A percentile compares a stretch with the other conserved stretches of the same genome.
Evolutionary conservation across 1,140 invertebrate species (phyloP).

Genomic region (Stratiolaelaps scimitus): DNA sequence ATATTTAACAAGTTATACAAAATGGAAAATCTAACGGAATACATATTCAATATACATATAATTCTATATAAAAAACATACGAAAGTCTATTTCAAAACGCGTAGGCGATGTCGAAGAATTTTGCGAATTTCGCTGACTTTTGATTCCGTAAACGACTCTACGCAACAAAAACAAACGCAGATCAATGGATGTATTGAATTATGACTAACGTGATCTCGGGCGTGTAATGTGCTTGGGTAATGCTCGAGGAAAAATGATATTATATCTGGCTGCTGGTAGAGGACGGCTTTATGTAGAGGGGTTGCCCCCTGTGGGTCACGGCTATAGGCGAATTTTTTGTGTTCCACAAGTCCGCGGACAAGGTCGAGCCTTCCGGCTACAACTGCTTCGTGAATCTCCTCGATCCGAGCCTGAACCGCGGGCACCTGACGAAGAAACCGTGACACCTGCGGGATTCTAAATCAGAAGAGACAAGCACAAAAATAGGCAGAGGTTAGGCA

Average conservation of each 20-base stretch:
- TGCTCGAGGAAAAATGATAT: conserved; percentile 57
- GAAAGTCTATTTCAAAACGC: too few relatives aligned
- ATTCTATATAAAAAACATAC: too few relatives aligned
- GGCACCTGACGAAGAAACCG: conserved; percentile 78
- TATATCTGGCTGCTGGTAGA: conserved; percentile 58
- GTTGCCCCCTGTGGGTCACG: conserved; percentile 60
- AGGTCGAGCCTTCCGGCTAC: conserved; percentile 33
- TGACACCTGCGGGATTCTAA: conserved; percentile 61
- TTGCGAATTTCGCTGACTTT: too few relatives aligned
- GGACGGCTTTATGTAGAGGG: conserved; percentile 63
- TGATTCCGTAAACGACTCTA: too few relatives aligned
- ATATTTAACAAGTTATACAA: too few relatives aligned
- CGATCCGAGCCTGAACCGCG: conserved; percentile 70
- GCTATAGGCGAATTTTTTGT: conserved; percentile 52
- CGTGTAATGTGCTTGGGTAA: conserved; percentile 47
- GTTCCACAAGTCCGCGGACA: conserved; percentile 40
- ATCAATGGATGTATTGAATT: not conserved
- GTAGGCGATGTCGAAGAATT: too few relatives aligned
- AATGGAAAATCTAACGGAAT: too few relatives aligned
- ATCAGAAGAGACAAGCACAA: too few relatives aligned
- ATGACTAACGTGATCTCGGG: conserved; percentile 37
- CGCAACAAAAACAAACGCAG: too few relatives aligned
- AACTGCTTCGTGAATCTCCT: conserved; percentile 54
- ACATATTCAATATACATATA: too few relatives aligned
- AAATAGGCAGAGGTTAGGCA: too few relatives aligned